phyloP scores from a whole-genome alignment of 2,888 invertebrate genomes.

The Ochropleura leucogaster region DNA sequence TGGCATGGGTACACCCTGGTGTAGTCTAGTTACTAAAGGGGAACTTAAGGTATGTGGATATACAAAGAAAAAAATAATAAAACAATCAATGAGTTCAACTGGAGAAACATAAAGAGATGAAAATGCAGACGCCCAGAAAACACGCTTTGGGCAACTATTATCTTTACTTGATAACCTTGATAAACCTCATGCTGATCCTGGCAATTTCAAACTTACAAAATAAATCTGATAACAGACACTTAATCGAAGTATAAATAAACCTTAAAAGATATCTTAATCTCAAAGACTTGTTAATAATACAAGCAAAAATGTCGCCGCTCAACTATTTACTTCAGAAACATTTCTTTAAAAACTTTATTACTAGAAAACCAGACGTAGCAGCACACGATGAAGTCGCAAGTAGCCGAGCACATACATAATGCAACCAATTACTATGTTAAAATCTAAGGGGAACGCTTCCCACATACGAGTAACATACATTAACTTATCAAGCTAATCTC shows the following conservation, averaged over 20 bases:
- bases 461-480: constrained; percentile 39
- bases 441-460: constrained; percentile 47
- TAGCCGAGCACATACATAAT: constrained; percentile 40
- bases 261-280: not conserved
- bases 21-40: too few species aligned
- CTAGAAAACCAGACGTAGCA: constrained; percentile 13
- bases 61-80: too few species aligned
- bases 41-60: too few species aligned
- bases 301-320: not conserved
- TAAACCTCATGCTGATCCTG: not conserved
- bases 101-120: not conserved
- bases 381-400: constrained; percentile 14
- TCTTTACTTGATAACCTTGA: too few species aligned
- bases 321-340: not conserved
- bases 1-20: not conserved
- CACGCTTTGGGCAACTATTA: not conserved
- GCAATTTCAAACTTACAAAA: not conserved
- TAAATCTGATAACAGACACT: not conserved
- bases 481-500: constrained; percentile 49
- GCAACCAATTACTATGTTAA: constrained; percentile 60
- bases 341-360: not conserved
- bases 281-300: not conserved
- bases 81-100: not conserved
- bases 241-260: not conserved
- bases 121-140: not conserved